phyloP scores from a whole-genome alignment of 2,113 vertebrate genomes.

The Catharus minimus region DNA sequence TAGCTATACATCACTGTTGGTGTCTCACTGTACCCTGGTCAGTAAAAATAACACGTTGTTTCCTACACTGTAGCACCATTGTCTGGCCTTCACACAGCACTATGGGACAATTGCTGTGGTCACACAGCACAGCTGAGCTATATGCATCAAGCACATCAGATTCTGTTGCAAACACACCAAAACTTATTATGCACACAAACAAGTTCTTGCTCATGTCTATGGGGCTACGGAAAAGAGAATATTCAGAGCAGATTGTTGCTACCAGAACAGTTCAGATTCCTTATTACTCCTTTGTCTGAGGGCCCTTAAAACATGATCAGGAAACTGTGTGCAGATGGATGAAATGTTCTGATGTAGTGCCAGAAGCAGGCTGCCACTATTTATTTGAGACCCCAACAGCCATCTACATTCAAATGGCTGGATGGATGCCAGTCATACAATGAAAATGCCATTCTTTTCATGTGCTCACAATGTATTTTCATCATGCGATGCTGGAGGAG shows the following conservation, averaged over 20 bases:
- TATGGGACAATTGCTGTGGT: neutral
- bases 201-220: neutral
- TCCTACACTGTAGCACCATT: neutral
- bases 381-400: constrained; percentile 15
- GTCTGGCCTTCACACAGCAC: neutral
- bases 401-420: constrained; percentile 33
- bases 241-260: neutral
- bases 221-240: neutral
- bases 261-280: neutral
- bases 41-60: neutral
- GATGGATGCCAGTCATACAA: constrained; percentile 43
- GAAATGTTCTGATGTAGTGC: constrained; percentile 36
- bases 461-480: neutral
- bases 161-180: neutral
- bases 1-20: neutral
- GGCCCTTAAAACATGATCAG: constrained; percentile 7
- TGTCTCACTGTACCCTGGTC: neutral
- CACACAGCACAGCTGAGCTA: neutral
- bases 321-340: constrained; percentile 37
- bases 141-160: neutral
- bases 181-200: neutral
- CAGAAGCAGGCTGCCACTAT: constrained; percentile 37
- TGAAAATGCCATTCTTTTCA: constrained; percentile 13
- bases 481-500: neutral
- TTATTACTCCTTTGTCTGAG: constrained; percentile 27